Conservation (phyloP, 2,888 invertebrate genomes). For the Iphiclides podalirius region DNA sequence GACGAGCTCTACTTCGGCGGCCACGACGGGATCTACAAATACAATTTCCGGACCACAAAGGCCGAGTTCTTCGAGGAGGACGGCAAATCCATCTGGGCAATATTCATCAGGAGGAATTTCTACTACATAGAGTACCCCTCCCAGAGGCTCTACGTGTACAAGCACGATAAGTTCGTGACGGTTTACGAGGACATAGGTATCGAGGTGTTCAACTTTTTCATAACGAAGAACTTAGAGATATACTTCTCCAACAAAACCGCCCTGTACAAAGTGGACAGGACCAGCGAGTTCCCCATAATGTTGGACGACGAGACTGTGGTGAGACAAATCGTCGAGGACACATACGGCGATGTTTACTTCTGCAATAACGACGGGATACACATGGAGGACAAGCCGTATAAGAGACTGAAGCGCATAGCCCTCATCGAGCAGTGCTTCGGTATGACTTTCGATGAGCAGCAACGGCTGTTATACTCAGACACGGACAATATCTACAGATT, state of each 20-base stretch:
- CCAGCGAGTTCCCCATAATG: conserved; percentile 35
- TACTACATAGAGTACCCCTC: conserved; percentile 66
- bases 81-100: conserved; percentile 61
- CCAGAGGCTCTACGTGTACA: conserved; percentile 54
- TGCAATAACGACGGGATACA: conserved; percentile 55
- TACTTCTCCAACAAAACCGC: conserved; percentile 65
- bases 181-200: conserved; percentile 53
- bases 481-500: conserved; percentile 49
- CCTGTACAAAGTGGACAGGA: conserved; percentile 55
- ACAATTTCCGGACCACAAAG: conserved; percentile 52
- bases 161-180: conserved; percentile 46
- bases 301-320: conserved; percentile 49
- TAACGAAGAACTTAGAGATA: conserved; percentile 49
- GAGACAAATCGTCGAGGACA: conserved; percentile 58
- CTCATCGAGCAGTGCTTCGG: conserved; percentile 52
- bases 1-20: conserved; percentile 69
- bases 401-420: conserved; percentile 45
- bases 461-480: conserved; percentile 57
- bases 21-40: conserved; percentile 67
- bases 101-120: conserved; percentile 57
- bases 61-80: conserved; percentile 62
- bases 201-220: conserved; percentile 58
- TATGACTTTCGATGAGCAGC: conserved; percentile 58
- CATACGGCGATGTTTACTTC: conserved; percentile 58
- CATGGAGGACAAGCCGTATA: conserved; percentile 55